Evolutionary conservation across 2,888 invertebrate genomes (phyloP).

Genomic region (Mesorhabditis belari): DNA sequence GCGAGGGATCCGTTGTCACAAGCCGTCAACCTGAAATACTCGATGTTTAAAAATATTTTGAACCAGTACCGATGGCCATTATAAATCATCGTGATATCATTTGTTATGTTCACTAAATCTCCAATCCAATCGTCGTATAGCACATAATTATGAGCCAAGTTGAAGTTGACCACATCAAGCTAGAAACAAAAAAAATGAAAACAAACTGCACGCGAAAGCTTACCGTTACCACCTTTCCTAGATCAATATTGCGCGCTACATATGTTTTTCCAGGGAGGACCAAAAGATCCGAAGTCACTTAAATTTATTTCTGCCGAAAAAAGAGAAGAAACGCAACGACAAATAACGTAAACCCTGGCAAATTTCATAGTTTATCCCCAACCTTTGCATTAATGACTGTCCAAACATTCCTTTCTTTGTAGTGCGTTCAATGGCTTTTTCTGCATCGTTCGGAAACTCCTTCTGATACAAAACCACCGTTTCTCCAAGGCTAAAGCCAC

Average conservation of each 20-base stretch:
- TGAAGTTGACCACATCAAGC: constrained; percentile 6
- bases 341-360: too few species aligned
- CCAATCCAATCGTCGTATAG: constrained; percentile 6
- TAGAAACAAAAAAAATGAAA: too few species aligned
- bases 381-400: too few species aligned
- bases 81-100: constrained; percentile 2
- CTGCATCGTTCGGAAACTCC: background rate
- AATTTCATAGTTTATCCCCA: too few species aligned
- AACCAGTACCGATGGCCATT: too few species aligned
- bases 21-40: too few species aligned
- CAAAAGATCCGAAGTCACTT: too few species aligned
- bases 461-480: constrained; percentile 5
- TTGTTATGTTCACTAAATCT: constrained; percentile 2
- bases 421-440: background rate
- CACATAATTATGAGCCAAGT: constrained; percentile 6
- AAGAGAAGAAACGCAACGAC: too few species aligned
- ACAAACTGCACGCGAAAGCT: too few species aligned
- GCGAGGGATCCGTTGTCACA: too few species aligned
- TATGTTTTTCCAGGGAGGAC: constrained; percentile 1
- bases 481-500: constrained; percentile 5
- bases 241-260: constrained; percentile 2
- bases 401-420: background rate
- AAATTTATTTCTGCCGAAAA: too few species aligned
- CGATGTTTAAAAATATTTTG: too few species aligned
- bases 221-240: constrained; percentile 2